Percentiles rank a stretch among this genome's conserved stretches.
Conservation (phyloP, 2,113 vertebrate genomes). For the Columba janthina region DNA sequence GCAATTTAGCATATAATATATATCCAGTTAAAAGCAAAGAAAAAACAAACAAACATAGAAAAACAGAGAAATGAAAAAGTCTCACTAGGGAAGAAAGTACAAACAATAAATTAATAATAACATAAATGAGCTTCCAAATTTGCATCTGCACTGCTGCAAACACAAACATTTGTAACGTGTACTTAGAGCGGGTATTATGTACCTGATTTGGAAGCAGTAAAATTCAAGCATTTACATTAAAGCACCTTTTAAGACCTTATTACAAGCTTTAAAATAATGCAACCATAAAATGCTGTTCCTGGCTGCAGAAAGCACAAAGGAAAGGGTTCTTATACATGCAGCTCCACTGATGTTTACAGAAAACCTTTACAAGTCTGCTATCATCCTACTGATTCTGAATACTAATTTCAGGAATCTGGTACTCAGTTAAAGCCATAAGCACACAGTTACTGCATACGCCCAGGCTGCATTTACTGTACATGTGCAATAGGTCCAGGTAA, state of each 20-base stretch:
- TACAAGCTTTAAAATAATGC: neutral
- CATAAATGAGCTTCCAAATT: neutral
- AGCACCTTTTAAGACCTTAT: neutral
- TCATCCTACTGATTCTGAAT: neutral
- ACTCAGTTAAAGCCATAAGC: neutral
- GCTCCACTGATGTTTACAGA: neutral
- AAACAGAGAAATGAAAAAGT: neutral
- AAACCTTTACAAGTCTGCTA: neutral
- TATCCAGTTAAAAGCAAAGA: neutral
- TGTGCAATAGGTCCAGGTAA: neutral
- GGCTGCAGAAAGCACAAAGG: neutral
- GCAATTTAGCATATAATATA: neutral
- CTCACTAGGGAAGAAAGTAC: neutral
- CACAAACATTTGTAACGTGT: neutral
- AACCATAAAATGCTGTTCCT: neutral
- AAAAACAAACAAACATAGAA: neutral
- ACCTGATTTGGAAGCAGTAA: neutral
- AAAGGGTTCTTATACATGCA: neutral
- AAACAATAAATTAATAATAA: neutral
- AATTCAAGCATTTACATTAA: neutral
- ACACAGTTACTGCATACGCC: neutral
- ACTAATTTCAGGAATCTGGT: neutral
- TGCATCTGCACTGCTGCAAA: neutral
- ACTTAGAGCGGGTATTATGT: neutral
- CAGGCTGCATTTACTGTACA: neutral